phyloP scores from a whole-genome alignment of 2,888 invertebrate genomes.

The Lathronympha strigana region DNA sequence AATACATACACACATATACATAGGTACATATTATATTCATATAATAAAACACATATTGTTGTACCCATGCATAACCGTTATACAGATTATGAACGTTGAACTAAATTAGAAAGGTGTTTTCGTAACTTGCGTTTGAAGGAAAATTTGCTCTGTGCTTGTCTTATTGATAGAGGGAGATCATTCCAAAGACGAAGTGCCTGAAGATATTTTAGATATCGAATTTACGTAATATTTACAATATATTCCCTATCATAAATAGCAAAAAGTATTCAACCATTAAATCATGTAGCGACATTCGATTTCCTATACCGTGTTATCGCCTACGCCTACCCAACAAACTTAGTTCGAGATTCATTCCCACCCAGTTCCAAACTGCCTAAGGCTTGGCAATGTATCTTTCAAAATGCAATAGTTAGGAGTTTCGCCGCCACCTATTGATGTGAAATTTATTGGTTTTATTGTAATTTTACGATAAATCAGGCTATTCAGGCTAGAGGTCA shows the following conservation, averaged over 20 bases:
- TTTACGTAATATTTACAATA: not conserved
- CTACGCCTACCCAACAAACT: constrained; percentile 23
- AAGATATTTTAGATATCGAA: too few species aligned
- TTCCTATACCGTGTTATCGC: constrained; percentile 36
- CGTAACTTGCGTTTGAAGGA: too few species aligned
- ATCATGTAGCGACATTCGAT: constrained; percentile 39
- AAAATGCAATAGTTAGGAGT: constrained; percentile 36
- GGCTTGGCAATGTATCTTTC: constrained; percentile 30
- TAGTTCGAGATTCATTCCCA: constrained; percentile 14
- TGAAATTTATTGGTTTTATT: constrained; percentile 6
- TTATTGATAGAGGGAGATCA: too few species aligned
- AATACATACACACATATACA: too few species aligned
- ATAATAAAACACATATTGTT: too few species aligned
- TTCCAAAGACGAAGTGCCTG: too few species aligned
- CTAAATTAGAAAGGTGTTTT: too few species aligned
- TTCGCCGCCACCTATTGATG: constrained; percentile 23
- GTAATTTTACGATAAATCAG: not conserved
- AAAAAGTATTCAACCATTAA: constrained; percentile 31
- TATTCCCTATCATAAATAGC: not conserved
- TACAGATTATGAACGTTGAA: too few species aligned
- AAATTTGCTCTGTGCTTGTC: too few species aligned
- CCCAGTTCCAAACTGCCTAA: constrained; percentile 32
- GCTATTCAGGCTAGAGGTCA: too few species aligned
- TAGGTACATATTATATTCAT: too few species aligned
- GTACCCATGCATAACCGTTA: too few species aligned